Conservation (phyloP, 2,113 vertebrate species). For the Equus przewalskii region DNA sequence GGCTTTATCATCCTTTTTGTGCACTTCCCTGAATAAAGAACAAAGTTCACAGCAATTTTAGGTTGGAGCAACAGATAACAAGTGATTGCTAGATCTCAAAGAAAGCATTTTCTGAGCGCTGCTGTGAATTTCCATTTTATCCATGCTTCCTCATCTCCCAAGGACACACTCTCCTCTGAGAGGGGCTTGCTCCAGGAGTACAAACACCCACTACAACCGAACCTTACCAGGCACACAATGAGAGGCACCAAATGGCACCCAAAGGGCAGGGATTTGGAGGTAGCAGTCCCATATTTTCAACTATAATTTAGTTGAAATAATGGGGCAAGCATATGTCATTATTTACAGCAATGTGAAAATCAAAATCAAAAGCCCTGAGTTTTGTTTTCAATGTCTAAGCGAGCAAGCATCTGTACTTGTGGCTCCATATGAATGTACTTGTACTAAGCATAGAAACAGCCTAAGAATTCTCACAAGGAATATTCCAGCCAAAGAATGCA, state of each 20-base stretch:
- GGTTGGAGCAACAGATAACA: conserved; percentile 23
- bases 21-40: neutral
- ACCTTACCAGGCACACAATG: neutral
- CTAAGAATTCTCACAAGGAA: neutral
- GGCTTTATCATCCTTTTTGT: conserved; percentile 20
- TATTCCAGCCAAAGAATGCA: neutral
- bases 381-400: neutral
- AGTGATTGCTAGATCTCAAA: neutral
- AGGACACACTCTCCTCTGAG: neutral
- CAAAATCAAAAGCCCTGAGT: neutral
- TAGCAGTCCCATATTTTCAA: neutral
- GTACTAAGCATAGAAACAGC: neutral
- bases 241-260: neutral
- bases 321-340: neutral
- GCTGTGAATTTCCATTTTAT: conserved; percentile 15
- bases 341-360: neutral
- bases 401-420: neutral
- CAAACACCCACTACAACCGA: neutral
- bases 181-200: neutral
- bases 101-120: neutral
- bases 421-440: neutral
- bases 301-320: neutral
- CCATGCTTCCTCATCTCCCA: neutral
- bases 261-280: neutral
- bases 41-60: conserved; percentile 51